Base-by-base conservation (phyloP, 2,888 invertebrate species). In the Acanthopleura granulata region DNA sequence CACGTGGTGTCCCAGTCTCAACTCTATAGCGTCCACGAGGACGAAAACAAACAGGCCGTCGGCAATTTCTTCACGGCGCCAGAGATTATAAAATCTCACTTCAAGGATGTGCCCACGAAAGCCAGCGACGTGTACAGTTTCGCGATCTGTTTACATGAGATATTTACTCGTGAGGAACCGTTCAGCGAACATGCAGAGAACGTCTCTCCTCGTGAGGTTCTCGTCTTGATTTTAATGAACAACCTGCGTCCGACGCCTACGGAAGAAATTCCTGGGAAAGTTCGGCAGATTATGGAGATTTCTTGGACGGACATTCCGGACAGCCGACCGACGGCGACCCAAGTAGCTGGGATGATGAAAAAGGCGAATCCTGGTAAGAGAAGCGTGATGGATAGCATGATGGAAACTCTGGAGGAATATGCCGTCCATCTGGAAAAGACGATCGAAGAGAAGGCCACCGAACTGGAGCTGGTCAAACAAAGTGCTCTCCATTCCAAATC, bases 381-480 rank as follows among this genome's bases (percentile, higher is more conserved):
- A 72, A 78, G 81, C 27, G 80, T 87, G 29, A 77, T 87, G 70
- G 85, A 86, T 72, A 78, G 79, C 49, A 83, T 87, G 85, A 80
- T 86, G 82, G 80, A 82, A 15, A 75, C 81, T 16, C 74, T 85
- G 74, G 84, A 84, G 71, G 76, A 75, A 62, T 86, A 86, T 73
- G 81, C 82, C 27, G 62, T 61, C 0, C 76, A 78, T n/a, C 76
- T 86, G 72, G 86, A 86, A 75, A 84, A 84, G 14, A 83, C 80
- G 61, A 80, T 82, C 14, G 62, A 78, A 14, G 83, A 78, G 40
- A 57, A 81, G 51, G 81, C 81, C 14, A 51, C 72, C 1, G 82
- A 81, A 50, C 73, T 86, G 57, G 77, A 73, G 12, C n/a, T 74
- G 0, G 78, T 77, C 29, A 82, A 77, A 16, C 70, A 72, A 27